Evolutionary conservation across 2,113 vertebrate species (phyloP), one percentile per base, ranked within the genome.

Genomic region (Anguilla japonica): DNA sequence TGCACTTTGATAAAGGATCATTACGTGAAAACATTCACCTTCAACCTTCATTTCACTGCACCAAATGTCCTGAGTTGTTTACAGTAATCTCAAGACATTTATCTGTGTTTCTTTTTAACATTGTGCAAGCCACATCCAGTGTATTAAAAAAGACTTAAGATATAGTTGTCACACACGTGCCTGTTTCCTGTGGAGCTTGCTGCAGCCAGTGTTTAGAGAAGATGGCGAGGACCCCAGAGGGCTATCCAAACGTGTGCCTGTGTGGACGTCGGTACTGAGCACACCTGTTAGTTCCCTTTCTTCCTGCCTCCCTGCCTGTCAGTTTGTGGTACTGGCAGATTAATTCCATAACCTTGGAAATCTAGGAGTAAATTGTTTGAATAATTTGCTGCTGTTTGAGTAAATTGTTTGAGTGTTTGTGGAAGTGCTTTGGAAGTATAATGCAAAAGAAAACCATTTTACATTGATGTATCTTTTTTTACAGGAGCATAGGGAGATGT

Each of bases 261-360:
- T 85, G 16, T 53, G 46, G n/a, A 39, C 40, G 14, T 6, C 11
- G 50, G 63, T 39, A 40, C 22, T 26, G 22, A 41, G 40, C 79
- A 7, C 29, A 22, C 41, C 41, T 84, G 29, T 56, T 29, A 29
- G 18, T 16, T 57, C 22, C 39, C 79, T 22, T 41, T 57, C 5
- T 46, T 53, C 40, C 79, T 83, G 80, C 57, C 84, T 50, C n/a
- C 71, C n/a, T 43, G 67, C 85, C 82, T 80, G 26, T 26, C 56
- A 75, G 3, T 8, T 2, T 56, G 34, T 13, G 41, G 57, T 50
- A 15, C 18, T 20, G 56, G 56, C 34, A 39, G n/a, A 67, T 81
- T 67, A 60, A 87, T 87, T 79, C 60, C 57, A 53, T 81, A 85
- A 84, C 83, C 87, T 87, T 85, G 87, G 82, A 81, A 88, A 57